Percentiles rank a stretch among this genome's conserved stretches.
Evolutionary conservation across 2,888 invertebrate genomes (phyloP).

Genomic region (Candidula unifasciata): DNA sequence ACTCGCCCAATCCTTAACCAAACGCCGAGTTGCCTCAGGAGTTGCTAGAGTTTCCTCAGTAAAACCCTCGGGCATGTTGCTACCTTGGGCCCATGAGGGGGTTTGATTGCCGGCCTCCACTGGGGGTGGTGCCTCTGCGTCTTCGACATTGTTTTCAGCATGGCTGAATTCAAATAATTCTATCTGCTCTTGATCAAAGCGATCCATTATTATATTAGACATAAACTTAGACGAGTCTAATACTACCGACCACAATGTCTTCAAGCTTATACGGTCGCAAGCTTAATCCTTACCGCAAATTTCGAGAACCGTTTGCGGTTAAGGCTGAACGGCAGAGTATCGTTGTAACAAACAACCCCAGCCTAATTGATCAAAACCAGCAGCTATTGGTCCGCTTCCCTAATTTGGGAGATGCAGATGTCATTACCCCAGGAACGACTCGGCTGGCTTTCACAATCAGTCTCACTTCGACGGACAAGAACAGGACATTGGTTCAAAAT

Average conservation of each 20-base stretch:
- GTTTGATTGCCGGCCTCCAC: background rate
- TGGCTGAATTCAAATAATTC: background rate
- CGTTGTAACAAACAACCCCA: slow-evolving; percentile 56
- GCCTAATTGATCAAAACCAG: slow-evolving; percentile 58
- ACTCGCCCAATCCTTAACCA: background rate
- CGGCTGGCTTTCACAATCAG: slow-evolving; percentile 55
- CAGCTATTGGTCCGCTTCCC: slow-evolving; percentile 57
- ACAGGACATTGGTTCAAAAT: slow-evolving; percentile 53
- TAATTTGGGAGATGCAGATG: slow-evolving; percentile 53
- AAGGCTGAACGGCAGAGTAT: slow-evolving; percentile 56
- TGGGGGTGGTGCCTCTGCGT: background rate
- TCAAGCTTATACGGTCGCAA: background rate
- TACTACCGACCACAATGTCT: background rate
- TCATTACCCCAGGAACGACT: slow-evolving; percentile 55
- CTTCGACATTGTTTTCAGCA: background rate
- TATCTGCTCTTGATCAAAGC: background rate
- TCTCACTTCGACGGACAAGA: slow-evolving; percentile 39
- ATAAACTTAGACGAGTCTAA: background rate
- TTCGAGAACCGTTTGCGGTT: slow-evolving; percentile 52
- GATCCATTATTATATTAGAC: no score
- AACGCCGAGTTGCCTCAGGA: background rate
- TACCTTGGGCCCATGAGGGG: background rate
- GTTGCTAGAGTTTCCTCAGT: background rate
- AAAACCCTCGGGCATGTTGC: background rate
- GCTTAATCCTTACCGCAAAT: slow-evolving; percentile 43